Percentiles rank a stretch among this genome's conserved stretches.
These are phyloP conservation scores for Dromius quadrimaculatus DNA, from an alignment of 2,888 invertebrate genomes.

Conservation along the genomic window DNA sequence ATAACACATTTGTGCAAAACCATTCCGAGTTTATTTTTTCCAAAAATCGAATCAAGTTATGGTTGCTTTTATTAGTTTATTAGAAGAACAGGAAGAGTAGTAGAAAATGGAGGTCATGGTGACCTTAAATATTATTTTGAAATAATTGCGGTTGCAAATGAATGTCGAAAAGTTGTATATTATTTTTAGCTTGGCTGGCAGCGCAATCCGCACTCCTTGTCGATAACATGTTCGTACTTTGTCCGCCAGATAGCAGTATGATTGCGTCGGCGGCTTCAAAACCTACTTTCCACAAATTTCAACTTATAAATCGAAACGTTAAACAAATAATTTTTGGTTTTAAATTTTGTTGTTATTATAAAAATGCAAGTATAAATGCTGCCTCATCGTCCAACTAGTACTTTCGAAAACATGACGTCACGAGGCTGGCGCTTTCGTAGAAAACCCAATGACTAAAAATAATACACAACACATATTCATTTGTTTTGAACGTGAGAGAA, in stretches of 20 bases:
- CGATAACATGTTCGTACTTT: conserved; percentile 52
- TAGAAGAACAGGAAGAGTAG: conserved; percentile 6
- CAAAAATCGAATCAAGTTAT: conserved; percentile 35
- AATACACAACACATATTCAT: conserved; percentile 43
- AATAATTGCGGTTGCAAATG: neutral
- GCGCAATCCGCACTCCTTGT: conserved; percentile 39
- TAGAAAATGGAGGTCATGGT: conserved; percentile 11
- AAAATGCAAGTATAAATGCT: conserved; percentile 26
- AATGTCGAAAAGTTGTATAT: conserved; percentile 11
- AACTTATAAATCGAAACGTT: conserved; percentile 21
- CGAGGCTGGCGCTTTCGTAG: conserved; percentile 54
- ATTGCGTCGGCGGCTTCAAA: conserved; percentile 43
- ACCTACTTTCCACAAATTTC: conserved; percentile 48
- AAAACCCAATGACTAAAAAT: conserved; percentile 51
- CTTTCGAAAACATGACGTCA: conserved; percentile 56
- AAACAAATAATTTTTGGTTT: conserved; percentile 1
- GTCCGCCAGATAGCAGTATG: conserved; percentile 49
- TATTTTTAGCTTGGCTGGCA: conserved; percentile 38
- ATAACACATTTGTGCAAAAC: conserved; percentile 41
- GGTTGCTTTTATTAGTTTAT: conserved; percentile 25
- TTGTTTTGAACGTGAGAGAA: conserved; percentile 27
- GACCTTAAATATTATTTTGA: conserved; percentile 22
- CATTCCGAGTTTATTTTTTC: too few relatives aligned
- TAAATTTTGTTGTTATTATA: too few relatives aligned
- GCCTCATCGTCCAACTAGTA: conserved; percentile 48